Evolutionary conservation across 2,797 vertebrate genomes (phyloP).

Genomic region (Steatocranus sp.): DNA sequence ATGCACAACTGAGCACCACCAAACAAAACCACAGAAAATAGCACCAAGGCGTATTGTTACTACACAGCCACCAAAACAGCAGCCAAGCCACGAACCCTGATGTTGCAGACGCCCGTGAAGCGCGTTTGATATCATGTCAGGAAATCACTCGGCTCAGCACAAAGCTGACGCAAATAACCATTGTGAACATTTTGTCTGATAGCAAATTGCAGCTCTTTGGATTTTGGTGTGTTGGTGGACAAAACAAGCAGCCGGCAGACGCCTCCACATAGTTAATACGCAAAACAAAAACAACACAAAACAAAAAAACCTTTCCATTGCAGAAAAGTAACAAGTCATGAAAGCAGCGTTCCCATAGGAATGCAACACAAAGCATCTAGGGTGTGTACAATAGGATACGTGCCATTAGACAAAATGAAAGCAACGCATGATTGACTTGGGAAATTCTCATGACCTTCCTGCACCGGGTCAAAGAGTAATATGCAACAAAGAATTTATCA

Average conservation of each 20-base stretch:
- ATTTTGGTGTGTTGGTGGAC: neutral
- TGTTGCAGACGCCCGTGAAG: neutral
- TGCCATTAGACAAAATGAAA: neutral
- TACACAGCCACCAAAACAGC: neutral
- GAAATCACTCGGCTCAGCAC: slow-evolving; percentile 5
- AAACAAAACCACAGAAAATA: slow-evolving; percentile 35
- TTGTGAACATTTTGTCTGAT: neutral
- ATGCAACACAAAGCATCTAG: neutral
- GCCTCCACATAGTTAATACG: neutral
- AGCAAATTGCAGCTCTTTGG: neutral
- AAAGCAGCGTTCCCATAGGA: neutral
- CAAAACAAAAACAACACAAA: neutral
- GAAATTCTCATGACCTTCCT: neutral
- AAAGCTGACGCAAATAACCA: neutral
- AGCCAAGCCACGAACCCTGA: neutral
- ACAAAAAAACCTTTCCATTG: neutral
- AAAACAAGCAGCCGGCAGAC: neutral
- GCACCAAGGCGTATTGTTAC: slow-evolving; percentile 1
- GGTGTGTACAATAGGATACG: neutral
- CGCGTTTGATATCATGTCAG: slow-evolving; percentile 12
- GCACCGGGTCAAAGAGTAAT: neutral
- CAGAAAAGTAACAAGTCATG: neutral
- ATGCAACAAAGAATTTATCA: neutral
- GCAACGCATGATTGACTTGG: neutral
- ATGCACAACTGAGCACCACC: neutral